phyloP scores from a whole-genome alignment of 2,113 vertebrate species.

The Vicugna pacos region DNA sequence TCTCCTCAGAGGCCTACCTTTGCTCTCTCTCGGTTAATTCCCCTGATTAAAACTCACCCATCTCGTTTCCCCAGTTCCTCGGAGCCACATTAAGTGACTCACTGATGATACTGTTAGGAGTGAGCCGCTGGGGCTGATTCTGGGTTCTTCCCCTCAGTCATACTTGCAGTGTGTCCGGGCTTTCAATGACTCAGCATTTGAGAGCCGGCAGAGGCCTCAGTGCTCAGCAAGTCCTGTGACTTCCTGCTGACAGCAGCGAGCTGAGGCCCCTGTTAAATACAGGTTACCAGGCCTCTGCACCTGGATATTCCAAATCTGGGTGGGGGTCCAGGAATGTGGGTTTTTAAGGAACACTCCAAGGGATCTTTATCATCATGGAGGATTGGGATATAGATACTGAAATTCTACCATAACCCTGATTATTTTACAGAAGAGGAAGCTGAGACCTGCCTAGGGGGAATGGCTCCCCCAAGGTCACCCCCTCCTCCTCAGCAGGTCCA shows the following conservation, averaged over 20 bases:
- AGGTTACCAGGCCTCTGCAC: not conserved
- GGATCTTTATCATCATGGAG: not conserved
- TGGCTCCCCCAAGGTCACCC: no score
- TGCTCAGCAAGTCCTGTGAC: not conserved
- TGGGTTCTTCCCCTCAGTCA: not conserved
- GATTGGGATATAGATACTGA: not conserved
- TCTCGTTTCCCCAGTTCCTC: not conserved
- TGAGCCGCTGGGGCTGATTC: not conserved
- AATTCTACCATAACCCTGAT: not conserved
- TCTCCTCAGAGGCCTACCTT: not conserved
- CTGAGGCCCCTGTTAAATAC: not conserved
- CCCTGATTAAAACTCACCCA: not conserved
- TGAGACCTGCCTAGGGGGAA: not conserved
- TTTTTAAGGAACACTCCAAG: not conserved
- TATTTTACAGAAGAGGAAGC: not conserved
- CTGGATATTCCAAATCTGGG: not conserved
- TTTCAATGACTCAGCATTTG: not conserved
- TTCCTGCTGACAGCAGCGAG: not conserved
- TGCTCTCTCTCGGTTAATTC: not conserved
- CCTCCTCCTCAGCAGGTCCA: not conserved
- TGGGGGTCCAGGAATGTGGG: not conserved
- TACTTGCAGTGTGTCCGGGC: rapidly evolving
- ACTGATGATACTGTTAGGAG: not conserved
- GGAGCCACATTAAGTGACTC: not conserved
- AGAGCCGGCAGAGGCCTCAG: not conserved